Evolutionary conservation across 2,113 vertebrate species (phyloP).

Genomic region (Falco punctatus): DNA sequence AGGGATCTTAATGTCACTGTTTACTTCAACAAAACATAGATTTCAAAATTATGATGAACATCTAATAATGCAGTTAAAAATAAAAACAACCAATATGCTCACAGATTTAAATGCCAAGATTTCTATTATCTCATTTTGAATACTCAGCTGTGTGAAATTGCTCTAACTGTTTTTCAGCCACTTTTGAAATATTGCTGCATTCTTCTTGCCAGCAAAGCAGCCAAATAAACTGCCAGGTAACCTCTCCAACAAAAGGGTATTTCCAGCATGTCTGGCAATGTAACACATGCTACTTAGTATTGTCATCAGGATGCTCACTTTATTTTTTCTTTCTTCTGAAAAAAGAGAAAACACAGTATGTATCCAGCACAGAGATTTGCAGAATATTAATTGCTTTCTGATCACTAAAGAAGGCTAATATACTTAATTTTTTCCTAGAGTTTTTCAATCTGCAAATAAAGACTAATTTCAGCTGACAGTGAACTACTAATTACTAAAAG

Average conservation of each 20-base stretch:
- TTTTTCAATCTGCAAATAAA: background rate
- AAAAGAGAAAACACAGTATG: background rate
- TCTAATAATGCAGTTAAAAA: background rate
- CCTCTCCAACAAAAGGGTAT: background rate
- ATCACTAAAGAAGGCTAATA: background rate
- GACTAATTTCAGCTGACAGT: background rate
- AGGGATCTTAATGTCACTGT: background rate
- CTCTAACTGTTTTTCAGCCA: background rate
- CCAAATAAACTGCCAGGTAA: background rate
- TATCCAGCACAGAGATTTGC: background rate
- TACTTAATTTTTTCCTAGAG: background rate
- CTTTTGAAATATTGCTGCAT: background rate
- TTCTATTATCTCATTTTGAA: background rate
- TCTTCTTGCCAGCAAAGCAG: background rate
- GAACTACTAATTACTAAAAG: background rate
- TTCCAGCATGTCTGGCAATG: background rate
- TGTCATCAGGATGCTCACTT: background rate
- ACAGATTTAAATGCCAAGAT: background rate
- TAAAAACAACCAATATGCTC: background rate
- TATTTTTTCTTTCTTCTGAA: background rate
- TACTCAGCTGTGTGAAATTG: background rate
- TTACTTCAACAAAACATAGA: background rate
- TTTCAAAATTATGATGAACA: background rate
- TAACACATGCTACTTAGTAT: background rate
- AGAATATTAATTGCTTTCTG: background rate